Evolutionary conservation across 2,888 invertebrate genomes (phyloP), one percentile per base, ranked within the genome.

Genomic region (Thumatha senex): DNA sequence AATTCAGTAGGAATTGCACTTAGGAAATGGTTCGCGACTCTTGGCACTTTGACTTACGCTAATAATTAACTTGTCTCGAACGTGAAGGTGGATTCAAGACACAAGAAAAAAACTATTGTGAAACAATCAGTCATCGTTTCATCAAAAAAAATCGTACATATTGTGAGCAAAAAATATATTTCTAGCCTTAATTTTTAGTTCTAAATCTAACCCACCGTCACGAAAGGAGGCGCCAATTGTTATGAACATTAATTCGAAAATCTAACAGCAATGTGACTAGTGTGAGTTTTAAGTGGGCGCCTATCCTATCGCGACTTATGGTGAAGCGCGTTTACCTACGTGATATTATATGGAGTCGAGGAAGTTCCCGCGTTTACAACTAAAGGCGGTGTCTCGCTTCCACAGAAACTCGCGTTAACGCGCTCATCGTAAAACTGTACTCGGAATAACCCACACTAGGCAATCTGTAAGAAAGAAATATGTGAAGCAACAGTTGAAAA

Each of bases 21-120:
- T 87, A 76, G 76, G 80, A 82, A 80, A 82, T 71, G 78, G 75
- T 80, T 78, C 71, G 80, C 78, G 74, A 81, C 80, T 83, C 84
- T 90, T 91, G 90, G 90, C 90, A 91, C 90, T 89, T 89, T 72
- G 63, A 82, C 86, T 89, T 89, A 91, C 70, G 70, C 84, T 89
- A 88, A 78, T 70, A 72, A 73, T 63, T 77, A 7, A 24, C 5
- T 65, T 1, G 46, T 56, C 49, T 62, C 59, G 44, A 63, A 61
- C 58, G 49, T 51, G 48, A 52, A 71, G 62, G 61, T 69, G 65
- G 69, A 60, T 41, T 33, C n/a, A 11, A 11, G 10, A 13, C 13
- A 18, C 34, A 24, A 10, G 31, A 11, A 31, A 10, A 24, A 31
- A 7, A 31, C 35, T 7, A 29, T 13, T 34, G 13, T 35, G 29